Percentiles rank a stretch among this genome's conserved stretches.
These are phyloP conservation scores for Otus sunia DNA, from an alignment of 2,113 vertebrate genomes.

Conservation along the genomic window DNA sequence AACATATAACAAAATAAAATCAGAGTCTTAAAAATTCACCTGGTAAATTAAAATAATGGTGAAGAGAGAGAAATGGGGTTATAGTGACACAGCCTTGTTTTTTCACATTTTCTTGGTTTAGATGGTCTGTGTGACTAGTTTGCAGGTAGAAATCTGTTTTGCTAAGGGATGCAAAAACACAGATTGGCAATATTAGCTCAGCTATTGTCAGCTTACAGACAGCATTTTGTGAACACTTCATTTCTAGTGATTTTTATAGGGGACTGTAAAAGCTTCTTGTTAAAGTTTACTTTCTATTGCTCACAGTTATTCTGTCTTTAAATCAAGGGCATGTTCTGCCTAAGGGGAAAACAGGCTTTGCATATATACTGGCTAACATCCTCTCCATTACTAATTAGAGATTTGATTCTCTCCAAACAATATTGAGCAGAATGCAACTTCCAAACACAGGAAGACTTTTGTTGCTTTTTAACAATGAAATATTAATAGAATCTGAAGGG, in stretches of 20 bases:
- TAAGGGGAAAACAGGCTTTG: neutral
- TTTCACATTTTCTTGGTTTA: neutral
- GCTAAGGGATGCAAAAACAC: neutral
- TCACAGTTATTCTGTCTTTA: neutral
- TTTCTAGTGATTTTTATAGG: neutral
- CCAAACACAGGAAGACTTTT: neutral
- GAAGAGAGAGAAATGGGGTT: neutral
- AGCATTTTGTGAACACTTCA: neutral
- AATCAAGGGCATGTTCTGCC: constrained; percentile 6
- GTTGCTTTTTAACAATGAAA: neutral
- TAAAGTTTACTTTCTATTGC: neutral
- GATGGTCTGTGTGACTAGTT: neutral
- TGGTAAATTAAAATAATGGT: neutral
- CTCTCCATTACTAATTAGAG: neutral
- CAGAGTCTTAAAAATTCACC: neutral
- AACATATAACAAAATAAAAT: neutral
- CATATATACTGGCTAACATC: neutral
- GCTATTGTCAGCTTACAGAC: neutral
- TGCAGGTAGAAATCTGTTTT: neutral
- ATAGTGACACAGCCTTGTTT: neutral
- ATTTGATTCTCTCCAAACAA: neutral
- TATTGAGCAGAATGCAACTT: neutral
- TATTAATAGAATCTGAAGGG: neutral
- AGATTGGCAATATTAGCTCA: neutral
- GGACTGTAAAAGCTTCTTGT: neutral